Evolutionary conservation across 2,888 invertebrate genomes (phyloP), one percentile per base, ranked within the genome.

Genomic region (Pecten maximus): DNA sequence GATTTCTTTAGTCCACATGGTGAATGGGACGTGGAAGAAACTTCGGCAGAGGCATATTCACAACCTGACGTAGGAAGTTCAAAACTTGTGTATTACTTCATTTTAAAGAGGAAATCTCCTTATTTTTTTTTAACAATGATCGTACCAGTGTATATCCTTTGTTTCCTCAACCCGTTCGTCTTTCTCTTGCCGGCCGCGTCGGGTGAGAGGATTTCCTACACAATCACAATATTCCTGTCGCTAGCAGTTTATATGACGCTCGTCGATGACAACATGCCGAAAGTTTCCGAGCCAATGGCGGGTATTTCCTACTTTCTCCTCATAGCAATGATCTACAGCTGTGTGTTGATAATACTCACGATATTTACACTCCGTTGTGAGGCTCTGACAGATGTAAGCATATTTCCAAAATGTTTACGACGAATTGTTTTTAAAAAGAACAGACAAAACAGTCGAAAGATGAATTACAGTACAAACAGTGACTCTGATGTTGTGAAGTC

Each of bases 181-280:
- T 88, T 88, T 54, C 48, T 88, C 19, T 16, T 88, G 88, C 88
- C 88, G 15, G 88, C 50, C 39, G 50, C 44, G 28, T 50, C 50
- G 15, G 48, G 50, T 0, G 88, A 88, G 35, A 88, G 88, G 15
- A 50, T 88, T 15, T 88, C 88, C 23, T 88, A 50, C 54, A 88
- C 88, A 10, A 54, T 88, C n/a, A 88, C 88, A 10, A 88, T 88
- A 23, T 88, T 50, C 50, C 28, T 88, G 39, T 88, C 88, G 12
- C 48, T 88, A 12, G 48, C 50, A 2, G 88, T 88, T 40, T 88
- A 39, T 40, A 88, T 88, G 88, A 88, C 88, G 6, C 60, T 60
- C 12, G 15, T 88, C 35, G 50, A n/a, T 16, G 88, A 88, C 12
- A 54, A 50, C 50, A 88, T 88, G 40, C 88, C 88, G 23, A 44